Evolutionary conservation across 1,140 invertebrate genomes (phyloP).

Genomic region (Tetramorium parvispinum): DNA sequence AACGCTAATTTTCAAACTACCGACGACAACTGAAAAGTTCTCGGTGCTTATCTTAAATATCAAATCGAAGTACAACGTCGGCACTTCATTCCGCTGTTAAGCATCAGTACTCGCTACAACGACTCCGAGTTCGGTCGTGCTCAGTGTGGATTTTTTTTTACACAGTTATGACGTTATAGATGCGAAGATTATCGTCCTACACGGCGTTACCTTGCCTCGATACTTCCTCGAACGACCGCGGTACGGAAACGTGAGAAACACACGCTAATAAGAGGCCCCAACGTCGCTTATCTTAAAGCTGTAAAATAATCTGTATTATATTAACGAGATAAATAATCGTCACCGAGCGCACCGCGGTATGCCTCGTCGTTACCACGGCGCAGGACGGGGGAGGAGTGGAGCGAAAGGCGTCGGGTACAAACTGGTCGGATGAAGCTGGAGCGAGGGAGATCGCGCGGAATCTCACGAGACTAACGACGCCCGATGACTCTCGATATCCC

Average conservation of each 20-base stretch:
- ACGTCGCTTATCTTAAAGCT: constrained; percentile 18
- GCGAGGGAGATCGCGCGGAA: constrained; percentile 46
- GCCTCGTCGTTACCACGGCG: background rate
- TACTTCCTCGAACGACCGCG: constrained; percentile 14
- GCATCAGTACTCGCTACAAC: background rate
- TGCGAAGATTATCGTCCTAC: constrained; percentile 32
- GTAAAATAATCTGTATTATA: constrained; percentile 54
- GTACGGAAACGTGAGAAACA: constrained; percentile 42
- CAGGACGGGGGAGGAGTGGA: background rate
- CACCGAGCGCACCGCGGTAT: background rate
- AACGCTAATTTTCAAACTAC: background rate
- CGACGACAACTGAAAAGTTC: background rate
- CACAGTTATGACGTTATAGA: background rate
- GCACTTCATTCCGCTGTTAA: constrained; percentile 1
- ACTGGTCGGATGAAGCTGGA: constrained; percentile 10
- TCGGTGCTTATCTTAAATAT: constrained; percentile 18
- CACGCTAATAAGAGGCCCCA: constrained; percentile 22
- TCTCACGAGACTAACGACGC: constrained; percentile 64
- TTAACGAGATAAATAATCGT: constrained; percentile 61
- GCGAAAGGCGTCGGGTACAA: background rate
- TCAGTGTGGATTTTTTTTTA: background rate
- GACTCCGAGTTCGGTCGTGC: background rate
- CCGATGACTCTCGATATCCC: constrained; percentile 67
- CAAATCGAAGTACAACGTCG: background rate
- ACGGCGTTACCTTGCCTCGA: background rate